Evolutionary conservation across 1,140 invertebrate species (phyloP), one percentile per base, ranked within the genome.

Genomic region (Dendrolimus punctatus): DNA sequence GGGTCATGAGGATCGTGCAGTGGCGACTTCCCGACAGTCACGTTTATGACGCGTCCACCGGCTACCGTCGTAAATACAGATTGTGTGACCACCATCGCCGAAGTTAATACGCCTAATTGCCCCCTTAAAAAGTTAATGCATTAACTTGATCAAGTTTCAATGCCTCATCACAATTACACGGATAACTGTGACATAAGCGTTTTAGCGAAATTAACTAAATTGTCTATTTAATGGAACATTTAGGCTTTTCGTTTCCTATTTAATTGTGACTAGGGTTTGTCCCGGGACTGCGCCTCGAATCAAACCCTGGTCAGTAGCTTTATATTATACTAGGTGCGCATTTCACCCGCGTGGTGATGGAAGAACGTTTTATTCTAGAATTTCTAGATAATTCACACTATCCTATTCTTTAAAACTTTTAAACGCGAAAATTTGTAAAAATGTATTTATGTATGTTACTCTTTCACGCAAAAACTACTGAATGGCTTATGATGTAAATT

Each of bases 71-170:
- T 76, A 74, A 77, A 74, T 76, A 70, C 65, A 70, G 71, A 74
- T 77, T 80, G 74, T 56, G 62, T 59, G 64, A 62, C 65, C 64
- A 58, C 64, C 61, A 53, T 60, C 60, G 50, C 55, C 55, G 55
- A 61, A 71, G 50, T 56, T 69, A 70, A 77, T 80, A 77, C 64
- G 60, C 57, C 68, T 80, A 74, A 77, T 77, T 74, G 73, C 73
- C 66, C 66, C 62, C 74, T 69, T 75, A 76, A 68, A 78, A 77
- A 75, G 66, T 68, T 70, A 70, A 77, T 79, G 69, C 65, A 78
- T 78, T 78, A 75, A 72, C 51, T 66, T 74, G 71, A 73, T 77
- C 68, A 66, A 67, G 66, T 68, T 71, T 56, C 60, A 51, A 65
- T 64, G 65, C 53, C 62, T 63, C 63, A 61, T 59, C 62, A 59